phyloP scores from a whole-genome alignment of 2,888 invertebrate species.

The Ochropleura plecta region DNA sequence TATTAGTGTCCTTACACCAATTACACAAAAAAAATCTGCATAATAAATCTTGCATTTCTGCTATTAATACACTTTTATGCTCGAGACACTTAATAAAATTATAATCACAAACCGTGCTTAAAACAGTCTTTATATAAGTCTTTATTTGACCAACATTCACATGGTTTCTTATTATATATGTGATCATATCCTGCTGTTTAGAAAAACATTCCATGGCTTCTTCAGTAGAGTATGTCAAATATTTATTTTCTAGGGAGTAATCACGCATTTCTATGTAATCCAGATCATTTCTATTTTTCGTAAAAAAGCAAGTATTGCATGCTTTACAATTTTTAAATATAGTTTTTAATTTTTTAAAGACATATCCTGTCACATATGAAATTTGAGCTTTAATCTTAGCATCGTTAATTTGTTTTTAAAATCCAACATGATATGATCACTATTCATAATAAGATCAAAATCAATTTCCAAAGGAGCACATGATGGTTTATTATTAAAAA shows the following conservation, averaged over 20 bases:
- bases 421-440: no score
- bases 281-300: neutral
- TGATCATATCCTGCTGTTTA: neutral
- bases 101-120: neutral
- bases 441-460: no score
- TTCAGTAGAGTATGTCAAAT: neutral
- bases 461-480: no score
- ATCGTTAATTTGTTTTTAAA: no score
- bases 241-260: constrained; percentile 1
- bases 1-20: neutral
- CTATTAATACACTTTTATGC: neutral
- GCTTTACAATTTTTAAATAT: no score
- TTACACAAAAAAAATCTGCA: neutral
- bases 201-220: neutral
- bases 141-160: neutral
- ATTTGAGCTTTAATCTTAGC: neutral
- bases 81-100: neutral
- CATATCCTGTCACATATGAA: neutral
- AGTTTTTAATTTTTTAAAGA: neutral
- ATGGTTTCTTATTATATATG: no score
- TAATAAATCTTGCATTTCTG: neutral
- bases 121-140: neutral
- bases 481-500: no score
- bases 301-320: neutral
- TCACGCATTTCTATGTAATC: neutral